Conservation (phyloP, 2,797 vertebrate species). For the Acanthurus leucopareius region DNA sequence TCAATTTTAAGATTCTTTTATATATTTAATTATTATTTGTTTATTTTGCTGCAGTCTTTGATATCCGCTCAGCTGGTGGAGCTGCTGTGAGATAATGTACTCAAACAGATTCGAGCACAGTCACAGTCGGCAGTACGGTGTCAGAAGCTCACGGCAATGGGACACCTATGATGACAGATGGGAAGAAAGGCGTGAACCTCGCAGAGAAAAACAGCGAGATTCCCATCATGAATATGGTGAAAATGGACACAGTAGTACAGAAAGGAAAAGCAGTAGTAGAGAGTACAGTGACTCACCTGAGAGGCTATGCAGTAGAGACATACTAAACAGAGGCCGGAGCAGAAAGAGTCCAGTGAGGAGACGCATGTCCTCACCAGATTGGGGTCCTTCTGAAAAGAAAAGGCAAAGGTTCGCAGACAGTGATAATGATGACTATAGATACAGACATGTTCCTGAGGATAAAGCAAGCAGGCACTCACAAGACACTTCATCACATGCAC, state of each 20-base stretch:
- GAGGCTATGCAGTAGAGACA: conserved; percentile 49
- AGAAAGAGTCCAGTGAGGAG: conserved; percentile 67
- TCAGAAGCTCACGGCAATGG: conserved; percentile 58
- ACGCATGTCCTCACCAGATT: conserved; percentile 49
- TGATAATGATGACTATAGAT: conserved; percentile 42
- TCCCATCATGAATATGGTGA: conserved; percentile 48
- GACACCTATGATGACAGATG: conserved; percentile 48
- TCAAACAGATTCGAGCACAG: conserved; percentile 55
- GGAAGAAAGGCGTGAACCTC: conserved; percentile 50
- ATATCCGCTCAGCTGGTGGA: neutral
- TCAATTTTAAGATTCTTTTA: neutral
- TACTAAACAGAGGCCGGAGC: conserved; percentile 44
- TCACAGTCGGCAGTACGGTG: conserved; percentile 39
- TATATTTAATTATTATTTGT: no score
- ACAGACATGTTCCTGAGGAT: conserved; percentile 49
- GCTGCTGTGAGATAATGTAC: conserved; percentile 60
- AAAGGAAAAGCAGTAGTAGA: conserved; percentile 35
- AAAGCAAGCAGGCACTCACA: conserved; percentile 34
- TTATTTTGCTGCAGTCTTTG: conserved; percentile 17
- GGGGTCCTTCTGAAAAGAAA: conserved; percentile 58
- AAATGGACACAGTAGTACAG: conserved; percentile 21
- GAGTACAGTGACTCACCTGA: conserved; percentile 57
- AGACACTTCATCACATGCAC: conserved; percentile 31
- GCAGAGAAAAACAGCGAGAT: conserved; percentile 23
- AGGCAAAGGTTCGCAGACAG: conserved; percentile 40